These are phyloP conservation scores for Meloidogyne hapla DNA, from an alignment of 1,140 invertebrate genomes.

Conservation along the genomic window DNA sequence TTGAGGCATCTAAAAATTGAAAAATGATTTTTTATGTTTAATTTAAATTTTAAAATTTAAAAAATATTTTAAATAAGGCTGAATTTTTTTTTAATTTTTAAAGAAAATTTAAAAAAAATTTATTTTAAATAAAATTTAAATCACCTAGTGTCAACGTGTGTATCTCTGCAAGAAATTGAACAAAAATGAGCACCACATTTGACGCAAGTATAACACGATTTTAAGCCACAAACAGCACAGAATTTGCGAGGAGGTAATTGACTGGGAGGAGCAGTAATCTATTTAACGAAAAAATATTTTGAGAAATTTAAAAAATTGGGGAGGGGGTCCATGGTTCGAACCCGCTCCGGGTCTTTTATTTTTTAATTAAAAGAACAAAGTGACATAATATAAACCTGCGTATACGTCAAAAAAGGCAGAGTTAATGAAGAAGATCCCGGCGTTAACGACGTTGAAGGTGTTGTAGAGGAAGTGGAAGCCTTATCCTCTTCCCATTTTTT, in stretches of 20 bases:
- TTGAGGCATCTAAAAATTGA: constrained; percentile 14
- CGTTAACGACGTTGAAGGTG: neutral
- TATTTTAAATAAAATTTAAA: neutral
- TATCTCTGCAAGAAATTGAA: constrained; percentile 27
- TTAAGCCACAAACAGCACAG: constrained; percentile 31
- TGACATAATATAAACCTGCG: neutral
- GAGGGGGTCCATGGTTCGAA: neutral
- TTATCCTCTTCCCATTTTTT: neutral
- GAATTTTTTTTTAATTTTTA: too few species aligned
- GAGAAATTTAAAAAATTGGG: neutral
- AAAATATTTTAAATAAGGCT: too few species aligned
- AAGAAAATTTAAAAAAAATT: too few species aligned
- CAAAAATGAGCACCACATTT: constrained; percentile 29
- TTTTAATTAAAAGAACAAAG: too few species aligned
- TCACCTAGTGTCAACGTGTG: constrained; percentile 29
- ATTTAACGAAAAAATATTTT: neutral
- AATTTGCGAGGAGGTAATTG: constrained; percentile 25
- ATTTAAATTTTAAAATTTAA: neutral
- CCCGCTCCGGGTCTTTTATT: neutral
- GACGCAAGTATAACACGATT: constrained; percentile 28
- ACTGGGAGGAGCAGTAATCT: constrained; percentile 23
- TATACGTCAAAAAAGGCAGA: neutral
- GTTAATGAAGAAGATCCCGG: neutral
- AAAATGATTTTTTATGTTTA: neutral
- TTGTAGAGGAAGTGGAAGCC: neutral